Evolutionary conservation across 1,140 invertebrate genomes (phyloP).

Genomic region (Pararge aegeria): DNA sequence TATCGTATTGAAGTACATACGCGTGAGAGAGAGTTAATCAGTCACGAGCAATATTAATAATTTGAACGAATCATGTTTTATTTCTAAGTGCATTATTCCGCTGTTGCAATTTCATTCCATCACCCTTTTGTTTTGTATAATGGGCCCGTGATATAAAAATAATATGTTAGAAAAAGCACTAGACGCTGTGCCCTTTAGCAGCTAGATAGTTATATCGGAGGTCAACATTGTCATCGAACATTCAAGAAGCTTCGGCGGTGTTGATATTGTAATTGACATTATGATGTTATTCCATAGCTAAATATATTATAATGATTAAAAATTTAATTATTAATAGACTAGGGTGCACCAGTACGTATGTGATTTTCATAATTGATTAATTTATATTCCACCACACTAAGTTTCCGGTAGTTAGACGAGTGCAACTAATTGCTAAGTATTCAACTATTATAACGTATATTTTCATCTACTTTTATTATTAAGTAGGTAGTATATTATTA

Average conservation of each 20-base stretch:
- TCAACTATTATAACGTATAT: conserved; percentile 24
- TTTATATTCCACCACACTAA: conserved; percentile 16
- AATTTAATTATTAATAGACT: conserved; percentile 20
- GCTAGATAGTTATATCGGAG: conserved; percentile 29
- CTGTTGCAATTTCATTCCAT: conserved; percentile 23
- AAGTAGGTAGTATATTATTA: conserved; percentile 32
- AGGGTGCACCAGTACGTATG: conserved; percentile 27
- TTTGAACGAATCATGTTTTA: no score
- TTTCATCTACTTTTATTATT: conserved; percentile 33
- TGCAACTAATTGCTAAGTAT: conserved; percentile 32
- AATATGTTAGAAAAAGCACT: conserved; percentile 9
- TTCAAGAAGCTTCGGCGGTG: conserved; percentile 51
- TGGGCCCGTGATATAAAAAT: conserved; percentile 22
- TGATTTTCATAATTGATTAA: conserved; percentile 10
- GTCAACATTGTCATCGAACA: conserved; percentile 77
- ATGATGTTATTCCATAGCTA: conserved; percentile 15
- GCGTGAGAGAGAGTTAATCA: neutral
- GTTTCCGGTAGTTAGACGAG: conserved; percentile 13
- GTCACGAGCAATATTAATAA: no score
- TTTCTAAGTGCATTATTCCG: no score
- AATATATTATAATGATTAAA: conserved; percentile 23
- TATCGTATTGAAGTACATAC: neutral
- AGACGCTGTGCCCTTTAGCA: conserved; percentile 21
- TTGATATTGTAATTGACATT: conserved; percentile 22
- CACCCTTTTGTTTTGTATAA: conserved; percentile 1